A percentile compares a stretch with the other conserved stretches of the same genome.
Evolutionary conservation across 2,113 vertebrate genomes (phyloP).

Genomic region (Ovibos moschatus): DNA sequence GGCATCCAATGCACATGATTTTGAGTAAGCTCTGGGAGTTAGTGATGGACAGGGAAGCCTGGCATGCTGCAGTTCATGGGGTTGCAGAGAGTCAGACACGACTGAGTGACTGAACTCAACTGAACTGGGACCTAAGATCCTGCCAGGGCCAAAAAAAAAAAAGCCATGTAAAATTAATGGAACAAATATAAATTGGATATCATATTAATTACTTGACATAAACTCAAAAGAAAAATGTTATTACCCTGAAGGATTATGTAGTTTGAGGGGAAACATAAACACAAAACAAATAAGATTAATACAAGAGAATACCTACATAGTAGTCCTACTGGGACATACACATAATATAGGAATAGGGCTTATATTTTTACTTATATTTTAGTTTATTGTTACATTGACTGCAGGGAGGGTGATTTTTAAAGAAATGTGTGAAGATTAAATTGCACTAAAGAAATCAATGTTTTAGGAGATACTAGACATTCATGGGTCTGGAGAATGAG

Average conservation of each 20-base stretch:
- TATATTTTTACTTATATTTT: not conserved
- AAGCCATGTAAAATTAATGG: not conserved
- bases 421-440: not conserved
- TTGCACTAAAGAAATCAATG: not conserved
- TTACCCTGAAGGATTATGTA: not conserved
- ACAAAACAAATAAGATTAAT: not conserved
- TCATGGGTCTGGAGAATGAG: not conserved
- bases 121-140: not conserved
- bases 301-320: too few species aligned
- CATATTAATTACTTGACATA: not conserved
- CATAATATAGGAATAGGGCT: fast-evolving
- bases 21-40: not conserved
- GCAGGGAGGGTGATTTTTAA: not conserved
- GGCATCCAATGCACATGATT: not conserved
- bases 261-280: not conserved
- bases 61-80: not conserved
- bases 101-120: not conserved
- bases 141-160: not conserved
- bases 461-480: not conserved
- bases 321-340: not conserved
- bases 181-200: not conserved
- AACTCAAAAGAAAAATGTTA: not conserved
- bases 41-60: not conserved
- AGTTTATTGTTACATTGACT: not conserved
- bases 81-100: not conserved